Conservation (phyloP, 2,888 invertebrate species). For the Eupithecia exiguata region DNA sequence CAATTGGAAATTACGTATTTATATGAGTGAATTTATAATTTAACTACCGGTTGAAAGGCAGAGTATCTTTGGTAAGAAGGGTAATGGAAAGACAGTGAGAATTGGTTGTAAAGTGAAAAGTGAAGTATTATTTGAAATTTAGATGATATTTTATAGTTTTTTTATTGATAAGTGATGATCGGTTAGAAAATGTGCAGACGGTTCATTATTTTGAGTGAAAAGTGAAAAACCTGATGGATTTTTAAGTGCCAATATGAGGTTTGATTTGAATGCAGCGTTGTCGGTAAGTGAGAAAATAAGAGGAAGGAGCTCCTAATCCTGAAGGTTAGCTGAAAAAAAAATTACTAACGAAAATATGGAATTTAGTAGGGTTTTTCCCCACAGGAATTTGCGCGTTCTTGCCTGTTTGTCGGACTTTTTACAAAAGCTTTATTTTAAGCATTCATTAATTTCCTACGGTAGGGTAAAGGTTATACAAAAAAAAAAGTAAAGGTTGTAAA, state of each 20-base stretch:
- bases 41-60: background rate
- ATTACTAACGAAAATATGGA: background rate
- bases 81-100: background rate
- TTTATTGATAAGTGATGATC: background rate
- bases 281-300: background rate
- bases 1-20: background rate
- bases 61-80: background rate
- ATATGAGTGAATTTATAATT: background rate
- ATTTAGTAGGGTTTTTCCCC: background rate
- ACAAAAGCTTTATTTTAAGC: background rate
- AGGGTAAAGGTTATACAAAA: too few species aligned
- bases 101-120: conserved; percentile 14
- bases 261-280: conserved; percentile 5
- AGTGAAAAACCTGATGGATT: background rate
- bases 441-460: background rate
- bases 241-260: background rate
- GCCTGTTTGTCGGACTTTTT: background rate
- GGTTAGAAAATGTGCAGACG: background rate
- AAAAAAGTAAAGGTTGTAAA: too few species aligned
- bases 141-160: background rate
- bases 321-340: background rate
- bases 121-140: background rate
- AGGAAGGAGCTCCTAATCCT: background rate
- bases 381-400: background rate
- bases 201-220: background rate